phyloP scores from a whole-genome alignment of 2,888 invertebrate species.

The Eristalis arbustorum region DNA sequence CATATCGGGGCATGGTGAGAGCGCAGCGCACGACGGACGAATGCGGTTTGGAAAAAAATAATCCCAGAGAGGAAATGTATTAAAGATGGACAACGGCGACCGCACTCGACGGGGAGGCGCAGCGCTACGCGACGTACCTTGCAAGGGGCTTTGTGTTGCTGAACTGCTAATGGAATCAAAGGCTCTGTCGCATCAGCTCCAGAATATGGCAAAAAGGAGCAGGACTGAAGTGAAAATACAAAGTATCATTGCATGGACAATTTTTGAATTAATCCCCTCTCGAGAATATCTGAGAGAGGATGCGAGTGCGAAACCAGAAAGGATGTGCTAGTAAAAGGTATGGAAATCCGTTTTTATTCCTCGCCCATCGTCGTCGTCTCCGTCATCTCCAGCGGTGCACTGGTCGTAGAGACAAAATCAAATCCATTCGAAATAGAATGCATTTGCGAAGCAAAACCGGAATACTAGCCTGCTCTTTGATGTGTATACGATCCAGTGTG shows the following conservation, averaged over 20 bases:
- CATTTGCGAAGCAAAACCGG: slow-evolving; percentile 47
- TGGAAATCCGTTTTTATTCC: slow-evolving; percentile 22
- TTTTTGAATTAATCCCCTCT: slow-evolving; percentile 50
- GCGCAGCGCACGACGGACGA: slow-evolving; percentile 1
- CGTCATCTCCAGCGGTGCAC: background rate
- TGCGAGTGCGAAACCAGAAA: slow-evolving; percentile 15
- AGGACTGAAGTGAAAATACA: slow-evolving; percentile 17
- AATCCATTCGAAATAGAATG: slow-evolving; percentile 57
- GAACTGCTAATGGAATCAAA: slow-evolving; percentile 40
- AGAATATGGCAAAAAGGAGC: slow-evolving; percentile 16
- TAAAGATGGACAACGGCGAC: background rate
- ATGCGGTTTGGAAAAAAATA: slow-evolving; percentile 52
- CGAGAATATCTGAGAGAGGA: slow-evolving; percentile 46
- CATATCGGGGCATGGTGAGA: background rate
- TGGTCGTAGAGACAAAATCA: slow-evolving; percentile 28
- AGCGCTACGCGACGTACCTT: too few species aligned
- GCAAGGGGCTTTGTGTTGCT: slow-evolving; percentile 38
- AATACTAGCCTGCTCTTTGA: background rate
- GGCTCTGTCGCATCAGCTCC: slow-evolving; percentile 2
- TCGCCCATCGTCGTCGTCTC: background rate
- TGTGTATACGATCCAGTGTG: background rate
- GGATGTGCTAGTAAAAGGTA: slow-evolving; percentile 15
- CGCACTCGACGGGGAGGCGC: background rate
- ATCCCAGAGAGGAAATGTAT: slow-evolving; percentile 8
- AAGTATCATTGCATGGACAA: slow-evolving; percentile 51